Percentiles rank a stretch among this genome's conserved stretches.
phyloP scores from a whole-genome alignment of 2,113 vertebrate genomes.

The Gallinago undulata region DNA sequence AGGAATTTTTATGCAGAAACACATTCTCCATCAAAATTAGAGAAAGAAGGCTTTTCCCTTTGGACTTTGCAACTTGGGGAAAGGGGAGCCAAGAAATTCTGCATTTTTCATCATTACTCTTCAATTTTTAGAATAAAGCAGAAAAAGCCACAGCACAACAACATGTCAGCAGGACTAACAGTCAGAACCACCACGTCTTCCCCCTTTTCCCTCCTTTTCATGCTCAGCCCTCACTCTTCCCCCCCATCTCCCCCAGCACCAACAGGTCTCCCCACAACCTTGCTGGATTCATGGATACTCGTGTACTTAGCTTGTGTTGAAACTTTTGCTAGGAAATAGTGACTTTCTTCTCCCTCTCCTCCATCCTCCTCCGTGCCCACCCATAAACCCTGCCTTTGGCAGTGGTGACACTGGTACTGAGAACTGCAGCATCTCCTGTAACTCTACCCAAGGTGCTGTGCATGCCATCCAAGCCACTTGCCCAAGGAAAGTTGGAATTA shows the following conservation, averaged over 20 bases:
- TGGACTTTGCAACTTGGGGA: not conserved
- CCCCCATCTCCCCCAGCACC: not conserved
- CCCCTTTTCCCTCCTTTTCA: not conserved
- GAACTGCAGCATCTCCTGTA: not conserved
- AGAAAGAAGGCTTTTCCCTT: not conserved
- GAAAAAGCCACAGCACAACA: not conserved
- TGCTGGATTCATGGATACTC: not conserved
- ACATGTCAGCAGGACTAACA: not conserved
- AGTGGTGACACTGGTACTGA: not conserved
- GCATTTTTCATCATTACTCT: not conserved
- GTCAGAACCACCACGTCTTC: not conserved
- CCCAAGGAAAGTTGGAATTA: not conserved
- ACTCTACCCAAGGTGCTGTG: not conserved
- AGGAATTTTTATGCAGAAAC: not conserved
- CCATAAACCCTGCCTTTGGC: not conserved
- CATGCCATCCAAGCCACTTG: not conserved
- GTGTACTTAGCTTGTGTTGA: not conserved
- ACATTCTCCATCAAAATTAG: not conserved
- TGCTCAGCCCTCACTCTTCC: not conserved
- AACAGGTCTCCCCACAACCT: not conserved
- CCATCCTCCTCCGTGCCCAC: not conserved
- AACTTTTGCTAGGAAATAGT: not conserved
- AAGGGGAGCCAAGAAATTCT: not conserved
- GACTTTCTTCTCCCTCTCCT: not conserved
- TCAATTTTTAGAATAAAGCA: not conserved